Conservation (phyloP, 1,140 invertebrate species). For the Ceratitis capitata region DNA sequence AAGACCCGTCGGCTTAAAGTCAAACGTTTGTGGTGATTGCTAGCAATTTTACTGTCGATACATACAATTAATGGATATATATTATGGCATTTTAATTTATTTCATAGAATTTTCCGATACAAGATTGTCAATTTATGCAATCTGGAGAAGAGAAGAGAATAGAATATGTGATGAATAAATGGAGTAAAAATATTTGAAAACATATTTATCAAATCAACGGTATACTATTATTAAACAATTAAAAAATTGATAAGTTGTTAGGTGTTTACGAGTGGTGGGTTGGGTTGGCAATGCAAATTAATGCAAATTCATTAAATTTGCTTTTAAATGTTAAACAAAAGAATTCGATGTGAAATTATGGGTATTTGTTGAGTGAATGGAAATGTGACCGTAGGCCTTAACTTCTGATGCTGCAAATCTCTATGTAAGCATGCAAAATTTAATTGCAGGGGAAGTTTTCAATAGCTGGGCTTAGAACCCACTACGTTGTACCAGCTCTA, state of each 20-base stretch:
- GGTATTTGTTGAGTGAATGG: background rate
- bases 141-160: no score
- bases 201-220: background rate
- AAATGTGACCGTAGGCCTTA: background rate
- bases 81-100: background rate
- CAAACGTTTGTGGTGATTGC: background rate
- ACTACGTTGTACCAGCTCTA: no score
- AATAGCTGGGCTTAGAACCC: no score
- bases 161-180: background rate
- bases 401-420: no score
- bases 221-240: slow-evolving; percentile 35
- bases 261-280: background rate
- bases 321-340: background rate
- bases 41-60: background rate
- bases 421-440: no score
- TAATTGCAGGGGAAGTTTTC: no score
- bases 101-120: background rate
- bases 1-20: background rate
- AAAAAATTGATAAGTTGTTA: background rate
- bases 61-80: no score
- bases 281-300: background rate
- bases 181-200: background rate
- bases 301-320: background rate
- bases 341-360: background rate
- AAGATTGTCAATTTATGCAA: background rate